phyloP scores from a whole-genome alignment of 2,113 vertebrate genomes.

The Vanacampus margaritifer region DNA sequence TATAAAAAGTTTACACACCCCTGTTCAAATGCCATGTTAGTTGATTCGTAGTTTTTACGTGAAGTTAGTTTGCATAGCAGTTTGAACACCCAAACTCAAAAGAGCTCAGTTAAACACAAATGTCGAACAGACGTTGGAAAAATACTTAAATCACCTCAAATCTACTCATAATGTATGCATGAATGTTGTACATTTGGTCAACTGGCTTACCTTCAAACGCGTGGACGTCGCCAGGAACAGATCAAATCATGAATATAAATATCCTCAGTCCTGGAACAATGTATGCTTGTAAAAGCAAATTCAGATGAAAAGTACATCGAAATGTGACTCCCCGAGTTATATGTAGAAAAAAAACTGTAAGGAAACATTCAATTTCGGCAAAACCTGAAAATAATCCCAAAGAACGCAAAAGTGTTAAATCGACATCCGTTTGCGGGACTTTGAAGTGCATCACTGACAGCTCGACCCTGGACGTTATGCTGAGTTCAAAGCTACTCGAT shows the following conservation, averaged over 20 bases:
- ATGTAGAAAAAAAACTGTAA: background rate
- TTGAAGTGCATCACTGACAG: constrained; percentile 54
- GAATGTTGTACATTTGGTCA: background rate
- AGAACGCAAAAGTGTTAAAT: background rate
- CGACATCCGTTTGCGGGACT: constrained; percentile 35
- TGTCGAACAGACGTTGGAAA: too few relatives aligned
- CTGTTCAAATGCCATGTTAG: background rate
- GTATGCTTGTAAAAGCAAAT: background rate
- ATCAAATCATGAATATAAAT: background rate
- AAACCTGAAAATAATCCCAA: background rate
- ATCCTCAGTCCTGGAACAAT: background rate
- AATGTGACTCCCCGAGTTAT: background rate
- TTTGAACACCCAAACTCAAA: too few relatives aligned
- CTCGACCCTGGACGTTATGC: constrained; percentile 1
- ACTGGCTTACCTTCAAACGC: constrained; percentile 7
- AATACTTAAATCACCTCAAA: too few relatives aligned
- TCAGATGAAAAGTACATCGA: background rate
- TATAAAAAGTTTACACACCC: background rate
- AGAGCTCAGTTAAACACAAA: too few relatives aligned
- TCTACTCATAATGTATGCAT: too few relatives aligned
- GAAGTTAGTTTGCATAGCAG: too few relatives aligned
- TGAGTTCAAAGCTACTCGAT: background rate
- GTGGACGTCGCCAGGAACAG: background rate
- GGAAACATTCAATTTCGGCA: background rate
- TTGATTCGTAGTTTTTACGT: too few relatives aligned